Evolutionary conservation across 1,140 invertebrate species (phyloP).

Genomic region (Brachionus koreanus): DNA sequence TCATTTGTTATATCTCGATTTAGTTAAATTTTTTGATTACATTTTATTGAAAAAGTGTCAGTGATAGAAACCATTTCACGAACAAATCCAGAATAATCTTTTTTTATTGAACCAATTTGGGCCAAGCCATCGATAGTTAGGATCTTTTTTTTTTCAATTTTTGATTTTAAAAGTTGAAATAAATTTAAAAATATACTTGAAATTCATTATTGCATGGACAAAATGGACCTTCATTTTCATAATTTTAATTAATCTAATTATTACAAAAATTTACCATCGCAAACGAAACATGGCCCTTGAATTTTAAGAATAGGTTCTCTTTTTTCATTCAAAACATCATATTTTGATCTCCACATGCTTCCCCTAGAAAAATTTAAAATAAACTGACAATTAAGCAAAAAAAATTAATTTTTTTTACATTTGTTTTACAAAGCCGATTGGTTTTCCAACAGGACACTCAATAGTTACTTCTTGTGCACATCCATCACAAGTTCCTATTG

Average conservation of each 20-base stretch:
- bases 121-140: constrained; percentile 5
- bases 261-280: constrained; percentile 19
- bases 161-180: background rate
- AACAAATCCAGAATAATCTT: constrained; percentile 42
- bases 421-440: constrained; percentile 45
- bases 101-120: constrained; percentile 23
- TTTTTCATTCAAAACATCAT: constrained; percentile 29
- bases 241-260: background rate
- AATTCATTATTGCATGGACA: constrained; percentile 42
- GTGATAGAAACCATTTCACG: background rate
- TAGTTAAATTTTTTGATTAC: background rate
- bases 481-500: constrained; percentile 17
- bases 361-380: background rate
- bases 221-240: background rate
- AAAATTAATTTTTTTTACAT: background rate
- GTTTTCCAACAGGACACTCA: constrained; percentile 42
- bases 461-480: constrained; percentile 44
- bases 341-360: constrained; percentile 21
- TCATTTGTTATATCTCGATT: background rate
- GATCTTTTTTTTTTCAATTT: background rate
- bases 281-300: constrained; percentile 8
- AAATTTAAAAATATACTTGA: background rate
- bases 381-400: background rate
- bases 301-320: constrained; percentile 7
- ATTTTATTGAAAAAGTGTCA: constrained; percentile 16